Evolutionary conservation across 2,797 vertebrate genomes (phyloP).

Genomic region (Potorous gilbertii): DNA sequence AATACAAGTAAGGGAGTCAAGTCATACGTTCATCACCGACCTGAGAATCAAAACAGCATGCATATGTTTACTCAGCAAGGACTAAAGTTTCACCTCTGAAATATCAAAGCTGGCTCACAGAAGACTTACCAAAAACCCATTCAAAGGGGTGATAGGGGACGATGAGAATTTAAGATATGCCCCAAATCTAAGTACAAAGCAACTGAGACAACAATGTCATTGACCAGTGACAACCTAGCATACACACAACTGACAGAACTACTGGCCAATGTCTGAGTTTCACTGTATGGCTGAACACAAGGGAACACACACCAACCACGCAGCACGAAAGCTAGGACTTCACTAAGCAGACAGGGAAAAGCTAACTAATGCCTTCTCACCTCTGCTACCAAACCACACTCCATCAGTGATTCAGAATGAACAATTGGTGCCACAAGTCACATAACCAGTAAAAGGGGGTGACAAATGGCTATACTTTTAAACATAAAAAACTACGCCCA

Average conservation of each 20-base stretch:
- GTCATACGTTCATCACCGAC: background rate
- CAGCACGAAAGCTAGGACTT: background rate
- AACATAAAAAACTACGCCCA: no score
- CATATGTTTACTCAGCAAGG: background rate
- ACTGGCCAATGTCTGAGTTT: background rate
- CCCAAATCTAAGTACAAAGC: background rate
- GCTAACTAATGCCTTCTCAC: background rate
- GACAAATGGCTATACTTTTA: background rate
- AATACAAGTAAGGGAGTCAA: background rate
- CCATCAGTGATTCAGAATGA: no score
- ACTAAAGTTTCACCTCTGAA: background rate
- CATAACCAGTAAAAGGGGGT: background rate
- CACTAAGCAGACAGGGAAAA: background rate
- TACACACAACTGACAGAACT: background rate
- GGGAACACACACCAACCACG: no score
- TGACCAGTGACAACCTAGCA: background rate
- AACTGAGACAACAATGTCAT: background rate
- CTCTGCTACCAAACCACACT: background rate
- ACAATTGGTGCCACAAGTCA: background rate
- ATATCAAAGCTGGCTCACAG: background rate
- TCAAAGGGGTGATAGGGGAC: background rate
- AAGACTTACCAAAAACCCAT: background rate
- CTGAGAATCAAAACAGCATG: background rate
- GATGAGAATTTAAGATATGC: background rate
- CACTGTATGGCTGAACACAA: background rate